A percentile compares a stretch with the other conserved stretches of the same genome.
These are phyloP conservation scores for Ciconia maguari DNA, from an alignment of 2,113 vertebrate species.

Conservation along the genomic window DNA sequence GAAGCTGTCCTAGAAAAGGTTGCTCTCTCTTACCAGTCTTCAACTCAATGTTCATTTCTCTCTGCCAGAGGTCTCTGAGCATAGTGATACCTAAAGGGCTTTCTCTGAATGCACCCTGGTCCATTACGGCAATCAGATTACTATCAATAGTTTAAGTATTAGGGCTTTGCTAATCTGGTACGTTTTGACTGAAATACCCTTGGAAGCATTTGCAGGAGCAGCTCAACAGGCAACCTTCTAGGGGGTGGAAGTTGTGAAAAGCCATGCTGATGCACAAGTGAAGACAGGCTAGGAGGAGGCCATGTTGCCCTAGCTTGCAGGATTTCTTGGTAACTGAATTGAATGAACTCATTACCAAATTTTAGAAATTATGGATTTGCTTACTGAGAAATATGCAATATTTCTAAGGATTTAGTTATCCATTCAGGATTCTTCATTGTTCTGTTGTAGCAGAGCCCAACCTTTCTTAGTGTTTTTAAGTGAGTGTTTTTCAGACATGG, in stretches of 20 bases:
- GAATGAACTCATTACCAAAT: neutral
- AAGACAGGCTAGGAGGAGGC: neutral
- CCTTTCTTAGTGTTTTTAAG: neutral
- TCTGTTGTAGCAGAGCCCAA: neutral
- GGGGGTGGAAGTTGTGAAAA: neutral
- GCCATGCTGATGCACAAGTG: neutral
- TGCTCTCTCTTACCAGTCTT: neutral
- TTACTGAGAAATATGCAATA: neutral
- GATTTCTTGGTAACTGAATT: neutral
- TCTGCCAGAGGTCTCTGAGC: neutral
- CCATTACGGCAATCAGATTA: neutral
- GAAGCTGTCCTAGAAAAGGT: neutral
- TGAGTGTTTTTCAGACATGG: neutral
- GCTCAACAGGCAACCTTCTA: accelerated
- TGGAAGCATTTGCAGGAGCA: neutral
- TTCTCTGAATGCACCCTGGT: neutral
- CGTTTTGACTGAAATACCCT: neutral
- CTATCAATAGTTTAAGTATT: neutral
- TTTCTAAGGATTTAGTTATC: neutral
- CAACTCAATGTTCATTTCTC: neutral
- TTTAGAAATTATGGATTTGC: neutral
- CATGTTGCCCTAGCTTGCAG: neutral
- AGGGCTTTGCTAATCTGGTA: neutral
- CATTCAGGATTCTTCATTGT: neutral
- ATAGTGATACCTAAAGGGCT: neutral